Conservation (phyloP, 2,797 vertebrate species). For the Delichon dasypus region DNA sequence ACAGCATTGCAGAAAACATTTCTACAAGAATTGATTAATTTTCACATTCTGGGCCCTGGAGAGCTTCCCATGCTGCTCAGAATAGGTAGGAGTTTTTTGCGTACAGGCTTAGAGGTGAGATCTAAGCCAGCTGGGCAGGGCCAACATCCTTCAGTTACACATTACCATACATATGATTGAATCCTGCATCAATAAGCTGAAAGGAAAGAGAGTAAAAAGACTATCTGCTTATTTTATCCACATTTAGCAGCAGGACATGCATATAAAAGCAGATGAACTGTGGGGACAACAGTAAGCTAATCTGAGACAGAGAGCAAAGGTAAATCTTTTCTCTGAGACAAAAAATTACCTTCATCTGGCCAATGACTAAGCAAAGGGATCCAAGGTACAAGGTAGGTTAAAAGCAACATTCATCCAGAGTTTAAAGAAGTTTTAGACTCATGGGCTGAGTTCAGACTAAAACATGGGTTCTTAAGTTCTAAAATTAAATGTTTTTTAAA, state of each 20-base stretch:
- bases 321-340: background rate
- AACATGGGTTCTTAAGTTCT: background rate
- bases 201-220: background rate
- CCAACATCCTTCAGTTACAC: background rate
- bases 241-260: background rate
- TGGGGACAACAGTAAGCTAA: background rate
- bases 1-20: background rate
- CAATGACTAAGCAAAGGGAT: background rate
- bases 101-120: background rate
- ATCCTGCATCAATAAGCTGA: background rate
- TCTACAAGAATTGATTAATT: constrained; percentile 39
- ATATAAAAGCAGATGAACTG: background rate
- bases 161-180: background rate
- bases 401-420: background rate
- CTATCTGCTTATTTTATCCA: background rate
- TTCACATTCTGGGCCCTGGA: background rate
- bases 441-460: background rate
- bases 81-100: background rate
- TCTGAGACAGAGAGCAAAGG: background rate
- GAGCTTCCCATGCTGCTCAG: background rate
- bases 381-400: background rate
- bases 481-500: background rate
- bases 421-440: background rate
- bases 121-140: background rate
- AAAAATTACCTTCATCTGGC: background rate